These are phyloP conservation scores for Lerema accius DNA, from an alignment of 1,140 invertebrate genomes.

Conservation along the genomic window DNA sequence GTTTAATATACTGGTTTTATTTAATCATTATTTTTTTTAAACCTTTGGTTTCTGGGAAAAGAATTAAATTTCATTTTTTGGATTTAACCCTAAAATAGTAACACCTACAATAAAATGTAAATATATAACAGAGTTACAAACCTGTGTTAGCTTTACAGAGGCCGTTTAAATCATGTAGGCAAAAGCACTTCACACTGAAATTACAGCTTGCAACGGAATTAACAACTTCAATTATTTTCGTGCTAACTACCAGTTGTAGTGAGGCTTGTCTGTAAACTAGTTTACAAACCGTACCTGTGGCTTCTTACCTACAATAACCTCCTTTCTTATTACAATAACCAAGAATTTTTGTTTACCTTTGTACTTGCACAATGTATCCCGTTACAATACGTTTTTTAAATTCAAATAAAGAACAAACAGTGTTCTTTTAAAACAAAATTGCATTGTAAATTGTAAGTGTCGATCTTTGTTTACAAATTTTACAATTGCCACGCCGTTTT, in stretches of 20 bases:
- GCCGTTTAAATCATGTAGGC: slow-evolving; percentile 22
- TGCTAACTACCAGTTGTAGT: slow-evolving; percentile 50
- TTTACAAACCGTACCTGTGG: slow-evolving; percentile 67
- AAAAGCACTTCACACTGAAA: slow-evolving; percentile 36
- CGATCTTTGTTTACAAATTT: slow-evolving; percentile 22
- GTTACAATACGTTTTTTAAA: slow-evolving; percentile 52
- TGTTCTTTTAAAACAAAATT: slow-evolving; percentile 25
- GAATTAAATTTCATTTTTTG: too few species aligned
- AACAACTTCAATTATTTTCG: slow-evolving; percentile 64
- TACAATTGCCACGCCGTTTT: slow-evolving; percentile 10
- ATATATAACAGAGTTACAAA: slow-evolving; percentile 25
- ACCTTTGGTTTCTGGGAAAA: too few species aligned
- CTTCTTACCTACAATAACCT: slow-evolving; percentile 62
- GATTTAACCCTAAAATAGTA: too few species aligned
- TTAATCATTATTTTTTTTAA: too few species aligned
- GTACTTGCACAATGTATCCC: slow-evolving; percentile 44
- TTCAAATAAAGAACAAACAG: slow-evolving; percentile 41
- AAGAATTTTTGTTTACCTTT: slow-evolving; percentile 76
- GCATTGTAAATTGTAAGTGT: slow-evolving; percentile 35
- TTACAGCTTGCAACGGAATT: slow-evolving; percentile 48
- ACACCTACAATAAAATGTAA: too few species aligned
- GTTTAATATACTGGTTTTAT: too few species aligned
- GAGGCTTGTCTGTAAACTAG: slow-evolving; percentile 59
- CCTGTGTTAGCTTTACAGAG: neutral
- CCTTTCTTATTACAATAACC: neutral